Evolutionary conservation across 53 echinoderm and acorn worm genomes (phyloP).

Genomic region (Arbacia lixula): DNA sequence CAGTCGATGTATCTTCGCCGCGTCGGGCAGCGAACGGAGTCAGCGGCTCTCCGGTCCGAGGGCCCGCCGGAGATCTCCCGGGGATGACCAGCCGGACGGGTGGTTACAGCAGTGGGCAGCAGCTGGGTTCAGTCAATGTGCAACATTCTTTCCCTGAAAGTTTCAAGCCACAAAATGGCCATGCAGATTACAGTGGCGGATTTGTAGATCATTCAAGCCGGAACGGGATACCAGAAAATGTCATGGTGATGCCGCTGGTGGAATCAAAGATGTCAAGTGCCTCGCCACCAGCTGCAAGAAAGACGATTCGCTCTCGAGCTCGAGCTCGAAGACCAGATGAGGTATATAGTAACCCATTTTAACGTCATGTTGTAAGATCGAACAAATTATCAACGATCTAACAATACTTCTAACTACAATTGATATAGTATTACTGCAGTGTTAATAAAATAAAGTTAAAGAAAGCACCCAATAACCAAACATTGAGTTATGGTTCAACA

Average conservation of each 20-base stretch:
- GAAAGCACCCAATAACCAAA: too few relatives aligned
- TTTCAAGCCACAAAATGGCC: constrained; percentile 29
- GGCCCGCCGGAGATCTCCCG: constrained; percentile 18
- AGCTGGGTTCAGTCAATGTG: constrained; percentile 5
- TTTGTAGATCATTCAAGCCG: constrained; percentile 14
- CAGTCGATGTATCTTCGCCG: background rate
- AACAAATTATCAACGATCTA: too few relatives aligned
- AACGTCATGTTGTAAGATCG: too few relatives aligned
- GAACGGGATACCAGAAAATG: constrained; percentile 38
- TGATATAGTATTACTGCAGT: too few relatives aligned
- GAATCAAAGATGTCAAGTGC: background rate
- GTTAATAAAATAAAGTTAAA: too few relatives aligned
- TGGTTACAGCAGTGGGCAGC: constrained; percentile 5
- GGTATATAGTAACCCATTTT: constrained; percentile 31
- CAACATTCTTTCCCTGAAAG: too few relatives aligned
- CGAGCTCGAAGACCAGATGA: constrained; percentile 75
- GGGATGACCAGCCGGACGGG: constrained; percentile 10
- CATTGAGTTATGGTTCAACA: too few relatives aligned
- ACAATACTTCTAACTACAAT: too few relatives aligned
- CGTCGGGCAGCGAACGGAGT: background rate
- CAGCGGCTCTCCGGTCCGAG: constrained; percentile 8
- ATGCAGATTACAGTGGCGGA: background rate
- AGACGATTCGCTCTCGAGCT: constrained; percentile 78
- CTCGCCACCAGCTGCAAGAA: constrained; percentile 19
- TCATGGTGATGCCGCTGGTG: constrained; percentile 41